A percentile compares a stretch with the other conserved stretches of the same genome.
These are phyloP conservation scores for Chrysopilus asiliformis DNA, from an alignment of 2,888 invertebrate genomes.

Conservation along the genomic window DNA sequence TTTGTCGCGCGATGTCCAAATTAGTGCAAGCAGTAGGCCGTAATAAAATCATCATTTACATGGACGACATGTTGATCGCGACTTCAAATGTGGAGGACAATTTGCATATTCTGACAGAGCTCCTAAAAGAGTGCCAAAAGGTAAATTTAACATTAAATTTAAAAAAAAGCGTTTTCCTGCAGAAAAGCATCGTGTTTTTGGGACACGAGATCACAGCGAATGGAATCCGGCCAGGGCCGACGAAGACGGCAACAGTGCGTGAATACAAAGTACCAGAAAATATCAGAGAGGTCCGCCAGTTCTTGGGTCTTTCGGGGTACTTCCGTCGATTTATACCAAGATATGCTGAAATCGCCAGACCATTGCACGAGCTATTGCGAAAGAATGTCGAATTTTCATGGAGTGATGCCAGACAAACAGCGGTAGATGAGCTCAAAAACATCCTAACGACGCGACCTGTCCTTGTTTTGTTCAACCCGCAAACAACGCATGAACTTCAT, in stretches of 20 bases:
- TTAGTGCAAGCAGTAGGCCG: background rate
- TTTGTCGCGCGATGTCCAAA: constrained; percentile 17
- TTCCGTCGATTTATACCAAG: constrained; percentile 17
- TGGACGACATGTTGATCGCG: constrained; percentile 20
- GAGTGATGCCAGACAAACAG: too few relatives aligned
- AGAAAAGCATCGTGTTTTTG: constrained; percentile 16
- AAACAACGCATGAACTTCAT: constrained; percentile 5
- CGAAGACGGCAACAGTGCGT: constrained; percentile 11
- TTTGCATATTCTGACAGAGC: background rate
- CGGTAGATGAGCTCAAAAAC: too few relatives aligned
- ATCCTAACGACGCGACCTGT: too few relatives aligned
- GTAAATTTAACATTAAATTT: too few relatives aligned
- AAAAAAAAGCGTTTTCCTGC: constrained; percentile 15
- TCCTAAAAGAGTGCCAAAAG: too few relatives aligned
- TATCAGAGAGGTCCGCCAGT: constrained; percentile 14
- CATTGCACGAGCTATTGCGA: constrained; percentile 14
- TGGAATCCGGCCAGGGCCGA: constrained; percentile 13
- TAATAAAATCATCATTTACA: background rate
- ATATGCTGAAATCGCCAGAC: constrained; percentile 14
- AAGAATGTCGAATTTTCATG: constrained; percentile 4
- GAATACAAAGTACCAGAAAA: constrained; percentile 12
- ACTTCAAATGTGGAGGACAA: constrained; percentile 14
- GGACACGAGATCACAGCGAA: constrained; percentile 10
- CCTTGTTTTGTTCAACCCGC: too few relatives aligned
- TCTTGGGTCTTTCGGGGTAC: constrained; percentile 19